phyloP scores from a whole-genome alignment of 2,113 vertebrate genomes.

The Mesembrinibis cayennensis region DNA sequence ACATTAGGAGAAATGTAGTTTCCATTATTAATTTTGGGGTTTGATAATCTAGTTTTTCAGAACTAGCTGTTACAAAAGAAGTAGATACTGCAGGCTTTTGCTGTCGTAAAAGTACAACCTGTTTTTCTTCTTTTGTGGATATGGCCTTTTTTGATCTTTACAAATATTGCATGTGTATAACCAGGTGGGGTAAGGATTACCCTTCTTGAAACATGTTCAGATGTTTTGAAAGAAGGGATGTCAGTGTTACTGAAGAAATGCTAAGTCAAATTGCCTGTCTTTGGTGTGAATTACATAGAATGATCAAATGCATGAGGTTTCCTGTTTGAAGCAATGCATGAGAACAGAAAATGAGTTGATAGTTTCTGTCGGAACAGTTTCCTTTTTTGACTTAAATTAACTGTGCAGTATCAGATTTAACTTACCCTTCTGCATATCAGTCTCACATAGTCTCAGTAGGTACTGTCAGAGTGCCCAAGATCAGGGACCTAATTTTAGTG shows the following conservation, averaged over 20 bases:
- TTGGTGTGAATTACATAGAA: background rate
- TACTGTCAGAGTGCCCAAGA: background rate
- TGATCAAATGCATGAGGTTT: background rate
- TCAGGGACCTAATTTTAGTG: background rate
- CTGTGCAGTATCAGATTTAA: background rate
- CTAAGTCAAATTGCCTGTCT: background rate
- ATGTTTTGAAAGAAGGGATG: background rate
- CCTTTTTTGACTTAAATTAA: background rate
- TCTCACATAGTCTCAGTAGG: background rate
- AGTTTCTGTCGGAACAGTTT: background rate
- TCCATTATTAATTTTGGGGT: background rate
- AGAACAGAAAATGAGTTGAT: background rate
- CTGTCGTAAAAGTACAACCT: background rate
- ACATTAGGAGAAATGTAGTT: background rate
- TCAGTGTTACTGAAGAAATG: background rate
- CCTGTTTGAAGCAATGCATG: background rate
- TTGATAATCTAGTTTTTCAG: background rate
- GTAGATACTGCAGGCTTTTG: background rate
- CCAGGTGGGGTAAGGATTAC: background rate
- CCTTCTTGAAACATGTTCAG: background rate
- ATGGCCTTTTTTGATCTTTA: background rate
- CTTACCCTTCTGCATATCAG: fast-evolving
- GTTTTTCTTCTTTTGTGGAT: background rate
- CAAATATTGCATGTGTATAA: background rate
- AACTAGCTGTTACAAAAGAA: background rate